Conservation (phyloP, 1,140 invertebrate genomes). For the Trypoxylus dichotomus region DNA sequence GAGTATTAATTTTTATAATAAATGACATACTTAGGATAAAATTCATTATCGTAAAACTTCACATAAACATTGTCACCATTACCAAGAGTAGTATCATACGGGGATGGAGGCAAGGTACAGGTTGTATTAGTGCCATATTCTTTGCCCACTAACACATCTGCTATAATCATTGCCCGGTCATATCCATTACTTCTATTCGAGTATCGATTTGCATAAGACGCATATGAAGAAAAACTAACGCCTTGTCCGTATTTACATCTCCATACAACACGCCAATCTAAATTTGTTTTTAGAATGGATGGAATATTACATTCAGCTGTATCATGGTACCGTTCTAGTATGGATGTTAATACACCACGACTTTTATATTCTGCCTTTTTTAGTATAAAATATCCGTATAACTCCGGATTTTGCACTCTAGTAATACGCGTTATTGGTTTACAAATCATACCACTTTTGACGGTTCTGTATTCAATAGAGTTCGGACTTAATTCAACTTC, state of each 20-base stretch:
- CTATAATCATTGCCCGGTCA: constrained; percentile 30
- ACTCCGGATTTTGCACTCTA: constrained; percentile 30
- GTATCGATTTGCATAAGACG: constrained; percentile 32
- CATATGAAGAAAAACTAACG: constrained; percentile 34
- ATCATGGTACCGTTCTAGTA: constrained; percentile 30
- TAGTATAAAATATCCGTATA: constrained; percentile 29
- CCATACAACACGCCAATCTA: constrained; percentile 29
- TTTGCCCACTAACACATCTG: constrained; percentile 29
- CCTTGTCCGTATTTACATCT: constrained; percentile 33
- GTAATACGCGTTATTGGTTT: constrained; percentile 23
- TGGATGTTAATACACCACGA: not conserved
- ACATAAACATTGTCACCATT: constrained; percentile 30
- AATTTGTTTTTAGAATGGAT: constrained; percentile 31
- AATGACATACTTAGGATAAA: constrained; percentile 34
- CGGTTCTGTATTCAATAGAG: not conserved
- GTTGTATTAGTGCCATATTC: not conserved
- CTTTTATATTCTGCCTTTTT: constrained; percentile 35
- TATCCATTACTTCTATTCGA: constrained; percentile 20
- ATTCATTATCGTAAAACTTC: constrained; percentile 37
- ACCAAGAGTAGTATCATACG: constrained; percentile 29
- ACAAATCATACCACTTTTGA: not conserved
- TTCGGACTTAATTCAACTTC: not conserved
- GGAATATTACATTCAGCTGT: constrained; percentile 20
- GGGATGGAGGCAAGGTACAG: not conserved
- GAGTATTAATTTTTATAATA: constrained; percentile 9